These are phyloP conservation scores for Athene cunicularia DNA, from an alignment of 2,113 vertebrate genomes.

Conservation along the genomic window DNA sequence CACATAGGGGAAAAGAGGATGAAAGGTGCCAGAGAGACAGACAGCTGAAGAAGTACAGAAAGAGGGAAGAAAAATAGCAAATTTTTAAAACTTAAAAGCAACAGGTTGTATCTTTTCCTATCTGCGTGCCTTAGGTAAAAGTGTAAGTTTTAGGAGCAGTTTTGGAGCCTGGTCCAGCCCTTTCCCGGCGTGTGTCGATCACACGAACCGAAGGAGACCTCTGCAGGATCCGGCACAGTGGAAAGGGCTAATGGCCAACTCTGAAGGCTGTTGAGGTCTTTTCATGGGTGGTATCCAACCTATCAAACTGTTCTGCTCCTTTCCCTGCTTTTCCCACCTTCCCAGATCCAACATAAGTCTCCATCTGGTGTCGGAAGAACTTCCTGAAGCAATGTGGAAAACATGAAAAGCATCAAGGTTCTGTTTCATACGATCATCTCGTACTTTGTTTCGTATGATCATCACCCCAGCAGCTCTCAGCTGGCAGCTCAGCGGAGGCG, in stretches of 20 bases:
- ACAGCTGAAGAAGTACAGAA: background rate
- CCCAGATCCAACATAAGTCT: background rate
- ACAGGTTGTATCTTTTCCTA: background rate
- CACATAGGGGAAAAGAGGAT: background rate
- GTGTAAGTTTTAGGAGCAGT: background rate
- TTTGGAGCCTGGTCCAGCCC: background rate
- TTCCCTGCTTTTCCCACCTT: background rate
- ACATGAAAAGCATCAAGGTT: accelerated
- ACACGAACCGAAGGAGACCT: background rate
- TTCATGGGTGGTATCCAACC: background rate
- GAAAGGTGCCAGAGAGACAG: background rate
- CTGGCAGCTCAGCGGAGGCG: background rate
- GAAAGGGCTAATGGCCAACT: background rate
- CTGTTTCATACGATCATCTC: background rate
- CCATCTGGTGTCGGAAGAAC: background rate
- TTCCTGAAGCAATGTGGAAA: background rate
- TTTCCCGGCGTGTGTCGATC: background rate
- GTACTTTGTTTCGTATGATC: too few species aligned
- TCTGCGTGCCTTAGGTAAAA: background rate
- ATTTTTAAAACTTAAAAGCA: background rate
- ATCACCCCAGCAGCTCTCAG: background rate
- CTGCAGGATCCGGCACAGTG: background rate
- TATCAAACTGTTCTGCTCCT: background rate
- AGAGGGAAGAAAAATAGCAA: background rate
- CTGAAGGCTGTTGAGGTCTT: background rate